Conservation (phyloP, 2,113 vertebrate species). For the Bubo bubo region DNA sequence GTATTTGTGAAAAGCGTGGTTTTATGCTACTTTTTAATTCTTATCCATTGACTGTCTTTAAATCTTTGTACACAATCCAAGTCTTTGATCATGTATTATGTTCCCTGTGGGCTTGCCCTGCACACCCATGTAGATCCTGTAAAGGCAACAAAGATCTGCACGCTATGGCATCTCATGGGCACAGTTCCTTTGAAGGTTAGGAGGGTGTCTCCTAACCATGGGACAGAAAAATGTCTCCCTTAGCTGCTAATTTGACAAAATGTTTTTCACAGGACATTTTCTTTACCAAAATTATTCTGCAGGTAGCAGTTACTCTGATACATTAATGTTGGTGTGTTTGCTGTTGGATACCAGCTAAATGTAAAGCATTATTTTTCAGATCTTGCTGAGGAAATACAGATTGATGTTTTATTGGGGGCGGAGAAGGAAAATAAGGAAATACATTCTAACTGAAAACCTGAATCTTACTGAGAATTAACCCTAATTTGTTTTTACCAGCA, state of each 20-base stretch:
- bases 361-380: neutral
- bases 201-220: neutral
- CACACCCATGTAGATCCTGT: constrained; percentile 1
- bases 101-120: constrained; percentile 16
- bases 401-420: neutral
- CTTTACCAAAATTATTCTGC: neutral
- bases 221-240: neutral
- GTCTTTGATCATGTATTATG: constrained; percentile 22
- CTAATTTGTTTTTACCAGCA: neutral
- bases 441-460: neutral
- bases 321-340: neutral
- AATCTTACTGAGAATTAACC: neutral
- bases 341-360: neutral
- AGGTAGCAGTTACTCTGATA: neutral
- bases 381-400: neutral
- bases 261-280: neutral
- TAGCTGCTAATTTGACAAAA: neutral
- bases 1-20: constrained; percentile 24
- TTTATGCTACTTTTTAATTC: neutral
- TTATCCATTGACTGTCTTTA: neutral
- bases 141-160: neutral
- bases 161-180: neutral
- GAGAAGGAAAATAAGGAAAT: neutral
- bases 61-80: constrained; percentile 39
- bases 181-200: neutral